phyloP scores from a whole-genome alignment of 2,797 vertebrate species.

The Parauchenoglanis punctatus region DNA sequence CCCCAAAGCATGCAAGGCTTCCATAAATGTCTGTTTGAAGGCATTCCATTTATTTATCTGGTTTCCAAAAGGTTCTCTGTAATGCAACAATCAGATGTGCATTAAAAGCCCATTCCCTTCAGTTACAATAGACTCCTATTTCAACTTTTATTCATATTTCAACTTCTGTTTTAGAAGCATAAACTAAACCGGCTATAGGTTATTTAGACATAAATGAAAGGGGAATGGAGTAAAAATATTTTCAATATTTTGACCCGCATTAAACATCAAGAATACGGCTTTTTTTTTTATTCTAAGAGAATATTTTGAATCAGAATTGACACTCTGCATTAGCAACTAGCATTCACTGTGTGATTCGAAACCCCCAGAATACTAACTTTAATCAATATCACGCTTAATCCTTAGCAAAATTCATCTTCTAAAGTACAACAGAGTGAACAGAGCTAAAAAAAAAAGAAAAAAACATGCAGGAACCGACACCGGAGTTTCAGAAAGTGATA shows the following conservation, averaged over 20 bases:
- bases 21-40: background rate
- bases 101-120: background rate
- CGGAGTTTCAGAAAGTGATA: background rate
- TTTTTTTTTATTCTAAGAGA: background rate
- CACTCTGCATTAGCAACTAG: background rate
- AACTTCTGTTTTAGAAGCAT: background rate
- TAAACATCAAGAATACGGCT: background rate
- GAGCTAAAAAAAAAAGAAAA: background rate
- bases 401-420: background rate
- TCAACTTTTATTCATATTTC: background rate
- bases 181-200: background rate
- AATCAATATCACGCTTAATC: background rate
- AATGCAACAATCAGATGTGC: background rate
- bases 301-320: background rate
- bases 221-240: background rate
- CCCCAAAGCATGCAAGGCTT: slow-evolving; percentile 10
- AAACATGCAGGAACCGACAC: background rate
- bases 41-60: background rate
- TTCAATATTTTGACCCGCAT: background rate
- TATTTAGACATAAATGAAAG: background rate
- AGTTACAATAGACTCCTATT: background rate
- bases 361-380: background rate
- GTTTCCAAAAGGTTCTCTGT: background rate
- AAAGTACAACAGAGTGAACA: background rate
- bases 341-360: background rate